These are phyloP conservation scores for Lepidurus packardi DNA, from an alignment of 1,140 invertebrate species.

Conservation along the genomic window DNA sequence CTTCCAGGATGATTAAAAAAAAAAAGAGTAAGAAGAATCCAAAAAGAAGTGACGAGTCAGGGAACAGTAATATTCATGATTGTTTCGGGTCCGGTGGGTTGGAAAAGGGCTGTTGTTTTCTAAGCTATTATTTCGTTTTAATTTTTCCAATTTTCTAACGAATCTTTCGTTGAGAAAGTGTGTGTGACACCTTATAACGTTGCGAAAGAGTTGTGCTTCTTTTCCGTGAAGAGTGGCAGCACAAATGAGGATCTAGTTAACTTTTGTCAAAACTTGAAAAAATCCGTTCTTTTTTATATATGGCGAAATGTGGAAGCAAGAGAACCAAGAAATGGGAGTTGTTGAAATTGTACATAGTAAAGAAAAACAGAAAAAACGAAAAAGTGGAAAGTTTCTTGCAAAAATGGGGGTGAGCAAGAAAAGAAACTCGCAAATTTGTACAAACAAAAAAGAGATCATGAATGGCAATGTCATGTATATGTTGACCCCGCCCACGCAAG, in stretches of 20 bases:
- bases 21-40: not conserved
- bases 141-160: not conserved
- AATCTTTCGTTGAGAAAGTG: constrained; percentile 18
- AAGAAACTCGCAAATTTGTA: not conserved
- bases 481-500: not conserved
- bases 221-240: constrained; percentile 18
- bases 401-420: not conserved
- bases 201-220: not conserved
- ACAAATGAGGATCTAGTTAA: constrained; percentile 9
- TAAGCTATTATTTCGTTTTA: not conserved
- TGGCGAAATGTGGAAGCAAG: not conserved
- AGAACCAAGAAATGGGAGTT: constrained; percentile 7
- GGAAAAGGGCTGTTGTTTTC: not conserved
- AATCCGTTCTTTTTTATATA: not conserved
- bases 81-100: not conserved
- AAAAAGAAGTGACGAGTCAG: not conserved
- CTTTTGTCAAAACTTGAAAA: not conserved
- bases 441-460: not conserved
- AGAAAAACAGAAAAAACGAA: not conserved
- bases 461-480: not conserved
- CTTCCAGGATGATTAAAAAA: not conserved
- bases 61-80: not conserved
- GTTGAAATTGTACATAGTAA: not conserved
- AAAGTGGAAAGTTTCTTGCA: not conserved
- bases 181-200: not conserved